These are phyloP conservation scores for Bimastos eiseni DNA, from an alignment of 2,888 invertebrate genomes.

Conservation along the genomic window DNA sequence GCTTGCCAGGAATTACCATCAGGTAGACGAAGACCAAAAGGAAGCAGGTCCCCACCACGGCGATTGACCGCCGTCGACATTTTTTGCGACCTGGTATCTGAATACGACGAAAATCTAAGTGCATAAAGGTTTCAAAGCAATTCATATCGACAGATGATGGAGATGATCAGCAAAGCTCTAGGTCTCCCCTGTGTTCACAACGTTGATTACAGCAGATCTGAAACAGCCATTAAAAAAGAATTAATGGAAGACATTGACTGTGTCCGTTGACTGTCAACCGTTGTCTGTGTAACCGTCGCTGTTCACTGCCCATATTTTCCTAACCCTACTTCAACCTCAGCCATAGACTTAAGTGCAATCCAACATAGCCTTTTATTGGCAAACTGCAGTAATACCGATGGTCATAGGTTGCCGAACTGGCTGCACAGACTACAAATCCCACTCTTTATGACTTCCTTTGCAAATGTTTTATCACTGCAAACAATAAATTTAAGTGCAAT, in stretches of 20 bases:
- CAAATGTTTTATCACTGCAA: too few relatives aligned
- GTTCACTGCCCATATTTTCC: background rate
- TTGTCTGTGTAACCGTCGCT: background rate
- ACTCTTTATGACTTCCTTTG: too few relatives aligned
- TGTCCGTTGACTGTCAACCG: background rate
- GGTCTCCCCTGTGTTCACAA: background rate
- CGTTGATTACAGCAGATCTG: background rate
- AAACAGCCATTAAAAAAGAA: background rate
- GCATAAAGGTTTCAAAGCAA: background rate
- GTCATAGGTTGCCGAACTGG: too few relatives aligned
- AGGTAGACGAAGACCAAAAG: background rate
- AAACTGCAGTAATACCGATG: too few relatives aligned
- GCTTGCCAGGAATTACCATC: background rate
- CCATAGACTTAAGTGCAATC: too few relatives aligned
- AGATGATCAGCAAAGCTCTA: background rate
- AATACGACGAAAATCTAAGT: background rate
- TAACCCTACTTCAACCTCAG: background rate
- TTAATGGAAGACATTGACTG: background rate
- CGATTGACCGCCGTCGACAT: background rate
- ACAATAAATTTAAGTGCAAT: too few relatives aligned
- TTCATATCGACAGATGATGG: background rate
- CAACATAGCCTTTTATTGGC: too few relatives aligned
- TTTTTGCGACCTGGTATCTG: background rate
- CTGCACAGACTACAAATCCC: too few relatives aligned
- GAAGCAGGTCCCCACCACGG: background rate